phyloP scores from a whole-genome alignment of 2,888 invertebrate species.

The Cryptophagus acutangulus region DNA sequence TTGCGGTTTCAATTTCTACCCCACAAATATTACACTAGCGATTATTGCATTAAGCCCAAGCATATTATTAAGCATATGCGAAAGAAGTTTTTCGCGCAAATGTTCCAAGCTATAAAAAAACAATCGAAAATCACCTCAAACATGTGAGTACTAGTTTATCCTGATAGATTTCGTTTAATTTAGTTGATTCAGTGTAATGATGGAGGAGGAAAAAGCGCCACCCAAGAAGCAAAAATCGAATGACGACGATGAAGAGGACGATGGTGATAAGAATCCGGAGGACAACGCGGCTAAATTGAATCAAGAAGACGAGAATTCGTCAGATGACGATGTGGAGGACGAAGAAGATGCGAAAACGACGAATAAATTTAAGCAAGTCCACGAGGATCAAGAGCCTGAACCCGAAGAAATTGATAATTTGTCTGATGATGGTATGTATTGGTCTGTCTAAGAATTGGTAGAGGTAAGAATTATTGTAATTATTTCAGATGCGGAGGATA shows the following conservation, averaged over 20 bases:
- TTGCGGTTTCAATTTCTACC: constrained; percentile 73
- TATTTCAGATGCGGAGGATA: constrained; percentile 48
- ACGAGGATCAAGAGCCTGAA: constrained; percentile 52
- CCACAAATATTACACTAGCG: constrained; percentile 64
- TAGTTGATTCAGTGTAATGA: constrained; percentile 45
- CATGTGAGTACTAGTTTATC: constrained; percentile 52
- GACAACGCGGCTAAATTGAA: constrained; percentile 22
- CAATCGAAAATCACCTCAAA: constrained; percentile 53
- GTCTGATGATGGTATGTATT: constrained; percentile 26
- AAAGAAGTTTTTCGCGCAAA: constrained; percentile 60
- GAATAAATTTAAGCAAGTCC: constrained; percentile 41
- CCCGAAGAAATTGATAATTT: constrained; percentile 45
- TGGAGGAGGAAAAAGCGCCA: constrained; percentile 36
- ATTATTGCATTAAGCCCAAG: constrained; percentile 66
- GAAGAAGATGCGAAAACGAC: constrained; percentile 49
- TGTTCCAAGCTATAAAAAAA: constrained; percentile 61
- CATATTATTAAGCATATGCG: constrained; percentile 71
- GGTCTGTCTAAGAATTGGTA: no score
- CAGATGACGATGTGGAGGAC: constrained; percentile 64
- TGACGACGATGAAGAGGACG: constrained; percentile 37
- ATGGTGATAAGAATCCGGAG: constrained; percentile 37
- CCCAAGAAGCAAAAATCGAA: constrained; percentile 11
- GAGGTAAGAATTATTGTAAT: constrained; percentile 1
- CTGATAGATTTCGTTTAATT: constrained; percentile 11
- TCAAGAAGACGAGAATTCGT: constrained; percentile 48